Base-by-base conservation (phyloP, 2,888 invertebrate species). In the Drosophila cyrtoloma region DNA sequence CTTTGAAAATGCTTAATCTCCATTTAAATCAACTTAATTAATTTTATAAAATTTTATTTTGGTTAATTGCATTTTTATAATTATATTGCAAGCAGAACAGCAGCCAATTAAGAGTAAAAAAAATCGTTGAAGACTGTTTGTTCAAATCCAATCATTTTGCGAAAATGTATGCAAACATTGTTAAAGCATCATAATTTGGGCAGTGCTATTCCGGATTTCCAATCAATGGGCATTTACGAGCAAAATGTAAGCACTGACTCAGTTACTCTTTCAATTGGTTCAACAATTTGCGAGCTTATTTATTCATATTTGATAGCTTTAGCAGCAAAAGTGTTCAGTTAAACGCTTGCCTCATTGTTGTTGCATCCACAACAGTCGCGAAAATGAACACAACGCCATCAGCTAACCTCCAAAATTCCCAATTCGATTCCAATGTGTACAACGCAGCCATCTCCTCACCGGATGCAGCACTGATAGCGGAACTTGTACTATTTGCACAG, bases 401-500 rank as follows among this genome's bases (percentile, higher is more conserved):
- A 63, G 65, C 72, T 47, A 68, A 59, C 68, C 63, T 60, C 35
- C 30, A 56, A 69, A 44, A 50, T 63, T 60, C 51, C 39, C 59
- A 69, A 53, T 52, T 57, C 42, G 56, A 62, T 58, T 61, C 50
- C 57, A 60, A 37, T 47, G 47, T 47, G 47, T 16, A 16, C 47
- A 32, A 39, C 66, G 14, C n/a, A 16, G 1, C n/a, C 44, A 51
- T 9, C 19, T 22, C n/a, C 47, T 37, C 47, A 16, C 76, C 84
- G 86, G 81, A 84, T 84, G 81, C 78, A 68, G 71, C 61, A 68
- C 71, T 75, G 84, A 84, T 86, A 84, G 84, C 82, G 87, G 87
- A 84, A 84, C 85, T 82, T 82, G 57, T 62, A 74, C 89, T 77
- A 84, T 89, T 77, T 76, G 69, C 67, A 6, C 1, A 33, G 22